Evolutionary conservation across 2,888 invertebrate species (phyloP).

Genomic region (Tanypteryx hageni): DNA sequence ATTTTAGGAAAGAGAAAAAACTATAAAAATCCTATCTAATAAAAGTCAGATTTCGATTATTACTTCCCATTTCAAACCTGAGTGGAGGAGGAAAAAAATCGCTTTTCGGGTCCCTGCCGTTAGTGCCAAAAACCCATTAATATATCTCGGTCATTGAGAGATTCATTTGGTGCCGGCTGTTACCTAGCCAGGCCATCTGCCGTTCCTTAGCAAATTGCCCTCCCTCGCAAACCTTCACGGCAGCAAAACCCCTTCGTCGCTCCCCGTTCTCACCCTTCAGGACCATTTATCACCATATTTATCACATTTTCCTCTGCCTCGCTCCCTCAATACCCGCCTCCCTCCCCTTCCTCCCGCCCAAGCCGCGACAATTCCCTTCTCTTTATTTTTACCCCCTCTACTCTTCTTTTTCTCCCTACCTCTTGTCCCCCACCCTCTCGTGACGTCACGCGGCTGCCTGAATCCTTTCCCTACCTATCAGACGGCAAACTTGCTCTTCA

Average conservation of each 20-base stretch:
- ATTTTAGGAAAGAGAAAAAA: conserved; percentile 24
- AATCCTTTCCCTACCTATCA: neutral
- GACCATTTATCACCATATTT: conserved; percentile 62
- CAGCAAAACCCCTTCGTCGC: neutral
- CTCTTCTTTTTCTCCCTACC: neutral
- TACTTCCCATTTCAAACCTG: neutral
- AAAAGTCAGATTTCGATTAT: conserved; percentile 46
- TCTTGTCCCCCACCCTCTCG: neutral
- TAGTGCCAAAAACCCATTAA: conserved; percentile 51
- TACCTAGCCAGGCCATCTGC: conserved; percentile 20
- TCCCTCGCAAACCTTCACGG: neutral
- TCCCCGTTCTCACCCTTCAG: neutral
- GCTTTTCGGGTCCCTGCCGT: neutral
- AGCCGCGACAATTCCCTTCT: neutral
- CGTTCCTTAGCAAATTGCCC: conserved; percentile 3
- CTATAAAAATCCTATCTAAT: conserved; percentile 22
- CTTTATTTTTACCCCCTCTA: neutral
- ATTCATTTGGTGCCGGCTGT: conserved; percentile 51
- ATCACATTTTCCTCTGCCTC: conserved; percentile 36
- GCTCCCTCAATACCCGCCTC: neutral
- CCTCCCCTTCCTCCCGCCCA: neutral
- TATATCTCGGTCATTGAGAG: conserved; percentile 46
- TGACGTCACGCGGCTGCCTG: neutral
- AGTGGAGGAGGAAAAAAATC: neutral
- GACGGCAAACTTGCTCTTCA: neutral